Conservation (phyloP, 2,113 vertebrate species). For the Brachyhypopomus gauderio region DNA sequence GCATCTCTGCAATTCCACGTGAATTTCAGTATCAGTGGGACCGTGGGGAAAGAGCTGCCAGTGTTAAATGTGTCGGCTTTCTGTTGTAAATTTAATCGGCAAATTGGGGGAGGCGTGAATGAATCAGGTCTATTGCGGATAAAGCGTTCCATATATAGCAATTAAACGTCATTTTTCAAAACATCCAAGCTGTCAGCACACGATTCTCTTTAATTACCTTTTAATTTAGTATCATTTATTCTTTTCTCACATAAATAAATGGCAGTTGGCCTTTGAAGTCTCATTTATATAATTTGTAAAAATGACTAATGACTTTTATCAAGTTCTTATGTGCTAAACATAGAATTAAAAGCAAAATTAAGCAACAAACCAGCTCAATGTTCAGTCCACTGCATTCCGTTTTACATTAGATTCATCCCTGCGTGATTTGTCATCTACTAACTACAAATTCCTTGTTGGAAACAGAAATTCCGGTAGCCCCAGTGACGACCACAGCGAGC, state of each 20-base stretch:
- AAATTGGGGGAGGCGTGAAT: constrained; percentile 59
- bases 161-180: background rate
- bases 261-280: too few species aligned
- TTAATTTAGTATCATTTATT: background rate
- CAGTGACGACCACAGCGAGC: constrained; percentile 85
- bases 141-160: constrained; percentile 1
- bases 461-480: constrained; percentile 91
- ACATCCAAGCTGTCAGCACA: background rate
- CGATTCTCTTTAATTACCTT: background rate
- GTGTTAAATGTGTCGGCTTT: constrained; percentile 50
- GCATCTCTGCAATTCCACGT: constrained; percentile 16
- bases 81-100: constrained; percentile 33
- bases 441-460: constrained; percentile 46
- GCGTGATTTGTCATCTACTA: constrained; percentile 33
- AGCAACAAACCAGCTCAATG: too few species aligned
- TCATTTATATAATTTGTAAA: too few species aligned
- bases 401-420: background rate
- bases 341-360: too few species aligned
- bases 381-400: too few species aligned
- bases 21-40: constrained; percentile 22
- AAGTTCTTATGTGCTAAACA: too few species aligned
- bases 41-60: constrained; percentile 29
- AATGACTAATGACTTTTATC: too few species aligned
- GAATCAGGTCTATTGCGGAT: constrained; percentile 64
- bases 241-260: background rate